phyloP scores from a whole-genome alignment of 2,113 vertebrate genomes.

The Agelaius phoeniceus region DNA sequence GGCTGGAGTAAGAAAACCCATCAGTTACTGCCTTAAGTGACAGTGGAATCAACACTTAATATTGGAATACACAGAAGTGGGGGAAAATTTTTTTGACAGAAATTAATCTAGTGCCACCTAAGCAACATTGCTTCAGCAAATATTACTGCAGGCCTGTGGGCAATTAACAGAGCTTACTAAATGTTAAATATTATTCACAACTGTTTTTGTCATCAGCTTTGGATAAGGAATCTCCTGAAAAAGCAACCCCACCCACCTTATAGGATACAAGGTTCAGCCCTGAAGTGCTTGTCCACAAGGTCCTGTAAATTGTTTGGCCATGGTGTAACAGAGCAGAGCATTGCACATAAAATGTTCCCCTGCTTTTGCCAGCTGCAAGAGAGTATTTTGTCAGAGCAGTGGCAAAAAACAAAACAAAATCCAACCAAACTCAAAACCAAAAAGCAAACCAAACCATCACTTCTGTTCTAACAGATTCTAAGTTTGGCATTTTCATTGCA shows the following conservation, averaged over 20 bases:
- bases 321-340: neutral
- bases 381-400: neutral
- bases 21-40: neutral
- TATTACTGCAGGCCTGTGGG: neutral
- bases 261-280: neutral
- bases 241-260: neutral
- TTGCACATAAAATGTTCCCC: neutral
- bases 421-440: neutral
- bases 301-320: fast-evolving
- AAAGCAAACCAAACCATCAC: neutral
- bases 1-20: neutral
- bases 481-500: neutral
- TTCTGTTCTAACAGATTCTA: neutral
- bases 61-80: neutral
- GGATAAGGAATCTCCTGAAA: neutral
- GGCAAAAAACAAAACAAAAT: neutral
- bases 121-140: neutral
- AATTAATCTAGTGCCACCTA: neutral
- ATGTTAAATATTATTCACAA: neutral
- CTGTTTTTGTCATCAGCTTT: neutral
- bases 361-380: neutral
- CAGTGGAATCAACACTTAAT: neutral
- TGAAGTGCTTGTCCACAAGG: fast-evolving
- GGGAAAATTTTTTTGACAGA: neutral
- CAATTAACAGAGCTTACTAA: neutral